Evolutionary conservation across 1,140 invertebrate species (phyloP).

Genomic region (Drosophila gunungcola): DNA sequence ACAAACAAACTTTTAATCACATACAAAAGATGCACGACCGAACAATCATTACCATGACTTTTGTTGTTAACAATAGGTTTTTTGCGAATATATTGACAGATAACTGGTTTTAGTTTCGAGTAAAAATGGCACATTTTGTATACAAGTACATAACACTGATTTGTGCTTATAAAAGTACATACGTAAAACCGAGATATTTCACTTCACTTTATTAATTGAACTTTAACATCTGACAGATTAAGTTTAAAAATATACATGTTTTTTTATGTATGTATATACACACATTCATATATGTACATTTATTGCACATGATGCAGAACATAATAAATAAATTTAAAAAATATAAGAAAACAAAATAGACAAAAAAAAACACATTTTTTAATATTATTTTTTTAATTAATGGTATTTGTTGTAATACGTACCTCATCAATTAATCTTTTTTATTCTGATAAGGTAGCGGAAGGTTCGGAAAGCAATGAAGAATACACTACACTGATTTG

Average conservation of each 20-base stretch:
- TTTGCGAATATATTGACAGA: conserved; percentile 1
- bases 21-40: neutral
- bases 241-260: neutral
- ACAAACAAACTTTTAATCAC: neutral
- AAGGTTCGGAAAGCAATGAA: conserved; percentile 15
- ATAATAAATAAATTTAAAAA: neutral
- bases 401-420: conserved; percentile 12
- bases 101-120: conserved; percentile 6
- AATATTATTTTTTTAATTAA: neutral
- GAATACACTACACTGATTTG: conserved; percentile 28
- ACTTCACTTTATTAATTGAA: conserved; percentile 11
- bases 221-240: conserved; percentile 22
- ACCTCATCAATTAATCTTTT: conserved; percentile 1
- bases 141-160: neutral
- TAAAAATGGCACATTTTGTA: conserved; percentile 1
- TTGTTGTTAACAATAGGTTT: neutral
- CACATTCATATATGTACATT: neutral
- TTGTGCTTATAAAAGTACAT: conserved; percentile 3
- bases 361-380: neutral
- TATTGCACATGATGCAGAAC: neutral
- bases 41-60: neutral
- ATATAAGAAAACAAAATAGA: neutral
- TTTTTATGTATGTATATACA: neutral
- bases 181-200: neutral
- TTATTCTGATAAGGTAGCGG: neutral